A percentile compares a stretch with the other conserved stretches of the same genome.
Conservation (phyloP, 2,797 vertebrate genomes). For the Neostethus bicornis region DNA sequence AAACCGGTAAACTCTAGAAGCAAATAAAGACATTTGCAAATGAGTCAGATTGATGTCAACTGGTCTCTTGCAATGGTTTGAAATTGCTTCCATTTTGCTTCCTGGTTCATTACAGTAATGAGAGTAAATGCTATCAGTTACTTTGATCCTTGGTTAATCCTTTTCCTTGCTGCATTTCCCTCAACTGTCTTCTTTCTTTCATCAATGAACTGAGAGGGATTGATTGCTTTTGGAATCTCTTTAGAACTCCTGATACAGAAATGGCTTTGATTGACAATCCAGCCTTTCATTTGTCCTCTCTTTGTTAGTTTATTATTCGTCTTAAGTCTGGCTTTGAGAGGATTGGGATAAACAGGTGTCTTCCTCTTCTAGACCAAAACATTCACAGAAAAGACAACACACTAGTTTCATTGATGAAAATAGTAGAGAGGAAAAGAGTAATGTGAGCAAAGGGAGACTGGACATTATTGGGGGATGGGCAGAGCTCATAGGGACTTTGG, state of each 20-base stretch:
- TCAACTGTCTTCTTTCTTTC: constrained; percentile 33
- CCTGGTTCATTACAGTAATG: too few relatives aligned
- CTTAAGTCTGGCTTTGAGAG: constrained; percentile 9
- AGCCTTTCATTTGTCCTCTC: constrained; percentile 27
- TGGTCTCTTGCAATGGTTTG: not conserved
- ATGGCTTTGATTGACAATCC: constrained; percentile 64
- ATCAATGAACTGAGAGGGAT: constrained; percentile 64
- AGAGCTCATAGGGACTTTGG: constrained; percentile 3
- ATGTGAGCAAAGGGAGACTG: not conserved
- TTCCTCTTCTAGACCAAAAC: constrained; percentile 2
- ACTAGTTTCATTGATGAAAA: too few relatives aligned
- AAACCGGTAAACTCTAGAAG: too few relatives aligned
- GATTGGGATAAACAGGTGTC: not conserved
- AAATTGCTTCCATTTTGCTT: too few relatives aligned
- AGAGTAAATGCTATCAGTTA: not conserved
- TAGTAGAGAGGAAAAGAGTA: not conserved
- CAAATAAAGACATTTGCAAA: not conserved
- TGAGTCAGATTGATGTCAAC: not conserved
- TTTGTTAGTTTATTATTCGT: constrained; percentile 10
- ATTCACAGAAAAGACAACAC: too few relatives aligned
- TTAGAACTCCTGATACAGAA: constrained; percentile 57
- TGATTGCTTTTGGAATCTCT: constrained; percentile 58
- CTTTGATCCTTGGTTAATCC: constrained; percentile 1
- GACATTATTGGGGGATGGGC: not conserved
- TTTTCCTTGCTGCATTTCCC: constrained; percentile 10